Percentiles rank a stretch among this genome's conserved stretches.
Evolutionary conservation across 1,140 invertebrate species (phyloP).

Genomic region (Drosophila nigromelanica): DNA sequence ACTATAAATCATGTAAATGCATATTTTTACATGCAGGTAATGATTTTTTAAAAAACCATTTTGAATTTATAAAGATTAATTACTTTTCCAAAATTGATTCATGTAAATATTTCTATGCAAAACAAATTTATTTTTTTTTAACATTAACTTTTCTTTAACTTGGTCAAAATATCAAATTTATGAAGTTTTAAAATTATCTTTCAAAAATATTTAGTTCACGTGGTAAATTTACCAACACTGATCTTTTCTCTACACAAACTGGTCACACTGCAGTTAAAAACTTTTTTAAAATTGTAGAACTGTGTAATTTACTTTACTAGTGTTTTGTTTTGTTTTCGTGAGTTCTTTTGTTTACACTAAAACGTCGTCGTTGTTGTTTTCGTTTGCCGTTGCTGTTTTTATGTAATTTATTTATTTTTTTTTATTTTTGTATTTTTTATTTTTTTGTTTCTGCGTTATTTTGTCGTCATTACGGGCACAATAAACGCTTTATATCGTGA

Average conservation of each 20-base stretch:
- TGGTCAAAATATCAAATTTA: too few species aligned
- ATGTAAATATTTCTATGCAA: too few species aligned
- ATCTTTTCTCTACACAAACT: neutral
- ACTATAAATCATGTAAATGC: too few species aligned
- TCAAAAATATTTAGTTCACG: too few species aligned
- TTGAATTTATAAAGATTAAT: too few species aligned
- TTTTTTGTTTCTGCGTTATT: constrained; percentile 37
- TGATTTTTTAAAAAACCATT: too few species aligned
- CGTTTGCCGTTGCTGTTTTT: constrained; percentile 36
- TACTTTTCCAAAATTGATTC: too few species aligned
- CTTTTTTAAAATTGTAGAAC: neutral
- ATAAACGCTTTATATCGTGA: constrained; percentile 81
- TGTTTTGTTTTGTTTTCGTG: constrained; percentile 66
- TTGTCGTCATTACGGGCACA: constrained; percentile 62
- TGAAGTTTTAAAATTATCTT: too few species aligned
- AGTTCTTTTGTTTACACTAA: constrained; percentile 74
- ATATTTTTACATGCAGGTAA: too few species aligned
- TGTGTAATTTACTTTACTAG: constrained; percentile 67
- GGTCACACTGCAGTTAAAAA: neutral
- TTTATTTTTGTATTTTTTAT: too few species aligned
- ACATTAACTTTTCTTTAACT: too few species aligned
- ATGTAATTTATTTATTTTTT: constrained; percentile 47
- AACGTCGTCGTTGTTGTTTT: constrained; percentile 39
- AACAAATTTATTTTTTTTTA: too few species aligned
- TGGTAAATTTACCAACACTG: neutral